These are phyloP conservation scores for Sternarchorhynchus goeldii DNA, from an alignment of 2,797 vertebrate species.

Conservation along the genomic window DNA sequence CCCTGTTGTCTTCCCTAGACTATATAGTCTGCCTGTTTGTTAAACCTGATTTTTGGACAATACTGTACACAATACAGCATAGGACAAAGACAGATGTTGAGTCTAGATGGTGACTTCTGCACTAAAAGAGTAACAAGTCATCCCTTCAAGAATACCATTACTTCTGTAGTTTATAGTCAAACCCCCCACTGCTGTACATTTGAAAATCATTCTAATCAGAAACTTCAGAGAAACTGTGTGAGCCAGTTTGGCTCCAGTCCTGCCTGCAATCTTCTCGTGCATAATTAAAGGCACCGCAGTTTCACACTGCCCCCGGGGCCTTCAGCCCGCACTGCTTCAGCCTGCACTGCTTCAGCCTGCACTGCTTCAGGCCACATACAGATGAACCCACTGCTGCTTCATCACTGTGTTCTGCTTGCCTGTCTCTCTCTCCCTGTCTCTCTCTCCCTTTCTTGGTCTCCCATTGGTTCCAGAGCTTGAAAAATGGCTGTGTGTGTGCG, in stretches of 20 bases:
- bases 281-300: constrained; percentile 61
- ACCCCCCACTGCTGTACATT: constrained; percentile 47
- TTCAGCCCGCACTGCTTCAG: constrained; percentile 42
- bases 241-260: constrained; percentile 60
- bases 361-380: constrained; percentile 61
- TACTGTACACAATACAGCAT: not conserved
- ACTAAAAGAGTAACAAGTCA: constrained; percentile 42
- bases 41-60: too few relatives aligned
- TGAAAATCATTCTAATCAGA: constrained; percentile 58
- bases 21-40: too few relatives aligned
- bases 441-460: constrained; percentile 26
- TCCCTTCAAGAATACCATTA: constrained; percentile 43
- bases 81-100: constrained; percentile 10
- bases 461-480: constrained; percentile 25
- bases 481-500: constrained; percentile 6
- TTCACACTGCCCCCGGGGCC: constrained; percentile 56
- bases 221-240: constrained; percentile 62
- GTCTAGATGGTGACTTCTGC: constrained; percentile 15
- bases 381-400: constrained; percentile 57
- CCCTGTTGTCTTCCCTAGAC: too few relatives aligned
- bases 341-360: constrained; percentile 47
- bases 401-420: constrained; percentile 46
- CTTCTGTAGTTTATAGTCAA: constrained; percentile 45
- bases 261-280: constrained; percentile 59
- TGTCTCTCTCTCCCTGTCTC: constrained; percentile 26